Percentiles rank a stretch among this genome's conserved stretches.
Conservation (phyloP, 2,888 invertebrate species). For the Petrolisthes manimaculis region DNA sequence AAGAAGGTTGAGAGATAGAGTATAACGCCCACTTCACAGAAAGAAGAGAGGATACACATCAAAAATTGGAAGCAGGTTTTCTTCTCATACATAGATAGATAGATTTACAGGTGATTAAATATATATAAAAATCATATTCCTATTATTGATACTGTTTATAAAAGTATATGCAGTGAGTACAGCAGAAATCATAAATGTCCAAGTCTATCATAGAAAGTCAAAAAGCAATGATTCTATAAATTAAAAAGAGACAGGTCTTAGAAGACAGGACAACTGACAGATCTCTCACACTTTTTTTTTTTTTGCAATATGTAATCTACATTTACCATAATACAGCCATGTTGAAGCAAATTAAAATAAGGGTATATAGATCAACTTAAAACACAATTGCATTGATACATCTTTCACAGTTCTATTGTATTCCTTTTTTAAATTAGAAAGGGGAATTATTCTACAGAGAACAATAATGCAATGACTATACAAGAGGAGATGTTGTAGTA, state of each 20-base stretch:
- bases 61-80: constrained; percentile 48
- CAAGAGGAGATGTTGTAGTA: constrained; percentile 41
- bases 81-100: constrained; percentile 40
- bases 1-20: constrained; percentile 6
- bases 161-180: constrained; percentile 52
- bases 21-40: constrained; percentile 44
- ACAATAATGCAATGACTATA: constrained; percentile 59
- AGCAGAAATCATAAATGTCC: constrained; percentile 21
- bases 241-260: constrained; percentile 49
- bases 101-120: constrained; percentile 43
- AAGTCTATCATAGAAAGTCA: constrained; percentile 42
- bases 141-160: constrained; percentile 49
- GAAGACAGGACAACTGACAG: constrained; percentile 52
- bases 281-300: constrained; percentile 36
- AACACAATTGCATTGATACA: constrained; percentile 55
- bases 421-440: constrained; percentile 28
- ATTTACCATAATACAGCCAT: constrained; percentile 55
- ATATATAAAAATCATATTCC: constrained; percentile 42
- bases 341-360: constrained; percentile 50
- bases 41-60: constrained; percentile 54
- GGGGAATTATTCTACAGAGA: constrained; percentile 48
- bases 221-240: constrained; percentile 32
- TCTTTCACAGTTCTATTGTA: constrained; percentile 51
- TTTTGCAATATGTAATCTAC: constrained; percentile 44
- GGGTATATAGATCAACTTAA: constrained; percentile 31